Evolutionary conservation across 1,140 invertebrate species (phyloP).

Genomic region (Lucilia cuprina): DNA sequence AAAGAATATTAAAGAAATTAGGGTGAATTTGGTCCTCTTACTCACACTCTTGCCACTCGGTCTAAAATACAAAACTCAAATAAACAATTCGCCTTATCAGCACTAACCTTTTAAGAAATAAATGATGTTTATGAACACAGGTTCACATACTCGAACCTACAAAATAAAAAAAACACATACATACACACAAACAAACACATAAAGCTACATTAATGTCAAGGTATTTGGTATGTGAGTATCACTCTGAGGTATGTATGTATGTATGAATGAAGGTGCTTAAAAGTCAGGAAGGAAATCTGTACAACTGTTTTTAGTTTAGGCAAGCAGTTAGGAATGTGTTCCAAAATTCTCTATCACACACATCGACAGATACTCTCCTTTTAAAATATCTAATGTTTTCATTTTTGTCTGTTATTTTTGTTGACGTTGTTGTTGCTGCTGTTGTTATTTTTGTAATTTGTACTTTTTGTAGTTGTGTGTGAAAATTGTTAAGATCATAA

Average conservation of each 20-base stretch:
- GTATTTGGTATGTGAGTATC: too few relatives aligned
- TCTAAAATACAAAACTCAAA: neutral
- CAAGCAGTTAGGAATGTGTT: neutral
- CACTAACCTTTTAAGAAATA: slow-evolving; percentile 2
- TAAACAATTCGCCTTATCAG: slow-evolving; percentile 1
- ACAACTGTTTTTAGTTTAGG: slow-evolving; percentile 18
- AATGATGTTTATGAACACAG: neutral
- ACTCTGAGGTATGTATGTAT: too few relatives aligned
- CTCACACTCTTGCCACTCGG: too few relatives aligned
- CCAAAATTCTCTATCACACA: neutral
- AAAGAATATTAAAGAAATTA: neutral
- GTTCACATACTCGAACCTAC: neutral
- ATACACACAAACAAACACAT: neutral
- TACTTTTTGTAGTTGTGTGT: neutral
- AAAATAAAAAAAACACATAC: neutral
- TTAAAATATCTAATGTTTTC: neutral
- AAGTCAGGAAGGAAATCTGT: slow-evolving; percentile 19
- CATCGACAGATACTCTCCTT: neutral
- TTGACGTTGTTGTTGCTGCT: neutral
- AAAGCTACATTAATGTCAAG: neutral
- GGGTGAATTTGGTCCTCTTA: neutral
- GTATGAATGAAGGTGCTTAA: neutral
- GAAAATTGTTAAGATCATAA: slow-evolving; percentile 35
- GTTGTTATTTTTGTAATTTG: neutral
- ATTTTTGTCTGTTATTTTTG: neutral